Percentiles rank a stretch among this genome's conserved stretches.
Evolutionary conservation across 2,888 invertebrate species (phyloP).

Genomic region (Tridacna gigas): DNA sequence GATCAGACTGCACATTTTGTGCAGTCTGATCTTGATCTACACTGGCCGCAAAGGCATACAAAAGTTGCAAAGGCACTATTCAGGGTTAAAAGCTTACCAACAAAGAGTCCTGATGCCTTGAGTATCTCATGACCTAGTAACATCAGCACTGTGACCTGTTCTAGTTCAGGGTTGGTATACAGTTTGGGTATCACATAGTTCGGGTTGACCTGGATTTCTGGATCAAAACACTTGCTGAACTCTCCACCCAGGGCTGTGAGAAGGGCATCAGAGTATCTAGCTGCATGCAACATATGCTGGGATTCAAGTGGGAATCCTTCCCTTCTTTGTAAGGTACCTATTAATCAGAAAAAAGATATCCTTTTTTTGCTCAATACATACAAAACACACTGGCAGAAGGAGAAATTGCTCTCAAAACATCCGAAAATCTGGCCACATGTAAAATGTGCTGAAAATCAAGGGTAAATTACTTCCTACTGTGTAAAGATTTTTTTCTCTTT

Average conservation of each 20-base stretch:
- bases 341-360: neutral
- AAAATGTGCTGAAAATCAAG: no score
- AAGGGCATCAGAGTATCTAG: conserved; percentile 73
- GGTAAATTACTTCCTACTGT: no score
- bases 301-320: conserved; percentile 66
- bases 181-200: conserved; percentile 76
- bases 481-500: no score
- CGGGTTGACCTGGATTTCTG: conserved; percentile 73
- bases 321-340: conserved; percentile 66
- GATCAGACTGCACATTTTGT: no score
- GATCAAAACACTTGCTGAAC: conserved; percentile 78
- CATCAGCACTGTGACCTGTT: conserved; percentile 79
- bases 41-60: no score
- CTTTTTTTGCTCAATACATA: no score
- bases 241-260: conserved; percentile 78
- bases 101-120: conserved; percentile 77
- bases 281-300: conserved; percentile 76
- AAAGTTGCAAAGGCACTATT: no score
- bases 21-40: no score
- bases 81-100: conserved; percentile 65
- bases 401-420: no score
- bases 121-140: conserved; percentile 76
- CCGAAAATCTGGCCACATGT: no score
- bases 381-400: no score
- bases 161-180: conserved; percentile 80